phyloP scores from a whole-genome alignment of 1,140 invertebrate genomes.

The Scaptomyza pallida region DNA sequence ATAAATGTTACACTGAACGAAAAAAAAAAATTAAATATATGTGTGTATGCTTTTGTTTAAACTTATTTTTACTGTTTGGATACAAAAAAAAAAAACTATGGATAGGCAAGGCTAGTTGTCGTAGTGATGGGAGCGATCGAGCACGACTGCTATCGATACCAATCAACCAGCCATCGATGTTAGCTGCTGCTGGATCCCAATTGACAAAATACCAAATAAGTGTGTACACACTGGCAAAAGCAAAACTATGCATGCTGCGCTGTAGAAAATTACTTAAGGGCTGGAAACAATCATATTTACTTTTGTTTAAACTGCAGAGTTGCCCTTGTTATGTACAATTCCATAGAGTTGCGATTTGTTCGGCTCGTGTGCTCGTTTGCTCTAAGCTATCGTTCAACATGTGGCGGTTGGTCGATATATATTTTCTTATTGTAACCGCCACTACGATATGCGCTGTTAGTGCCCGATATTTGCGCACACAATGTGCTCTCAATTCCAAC shows the following conservation, averaged over 20 bases:
- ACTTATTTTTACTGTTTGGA: slow-evolving; percentile 75
- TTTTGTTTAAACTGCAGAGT: too few relatives aligned
- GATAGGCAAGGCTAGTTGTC: slow-evolving; percentile 50
- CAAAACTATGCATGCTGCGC: slow-evolving; percentile 9
- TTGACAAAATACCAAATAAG: not conserved
- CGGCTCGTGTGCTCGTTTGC: not conserved
- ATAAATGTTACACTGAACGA: slow-evolving; percentile 75
- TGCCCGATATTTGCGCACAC: not conserved
- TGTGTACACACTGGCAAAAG: slow-evolving; percentile 25
- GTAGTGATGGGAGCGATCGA: slow-evolving; percentile 40
- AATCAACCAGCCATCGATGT: slow-evolving; percentile 13
- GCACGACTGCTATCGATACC: slow-evolving; percentile 36
- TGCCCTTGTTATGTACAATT: not conserved
- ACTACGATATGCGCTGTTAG: not conserved
- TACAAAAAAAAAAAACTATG: slow-evolving; percentile 74
- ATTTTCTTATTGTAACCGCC: slow-evolving; percentile 9
- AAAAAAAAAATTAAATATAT: slow-evolving; percentile 78
- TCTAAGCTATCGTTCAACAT: not conserved
- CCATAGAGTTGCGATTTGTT: not conserved
- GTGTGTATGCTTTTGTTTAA: slow-evolving; percentile 72
- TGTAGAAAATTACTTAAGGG: not conserved
- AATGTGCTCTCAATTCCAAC: not conserved
- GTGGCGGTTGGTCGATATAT: slow-evolving; percentile 9
- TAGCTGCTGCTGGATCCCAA: not conserved
- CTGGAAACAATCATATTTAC: not conserved